A percentile compares a stretch with the other conserved stretches of the same genome.
phyloP scores from a whole-genome alignment of 2,888 invertebrate species.

The Nomada goodeniana region DNA sequence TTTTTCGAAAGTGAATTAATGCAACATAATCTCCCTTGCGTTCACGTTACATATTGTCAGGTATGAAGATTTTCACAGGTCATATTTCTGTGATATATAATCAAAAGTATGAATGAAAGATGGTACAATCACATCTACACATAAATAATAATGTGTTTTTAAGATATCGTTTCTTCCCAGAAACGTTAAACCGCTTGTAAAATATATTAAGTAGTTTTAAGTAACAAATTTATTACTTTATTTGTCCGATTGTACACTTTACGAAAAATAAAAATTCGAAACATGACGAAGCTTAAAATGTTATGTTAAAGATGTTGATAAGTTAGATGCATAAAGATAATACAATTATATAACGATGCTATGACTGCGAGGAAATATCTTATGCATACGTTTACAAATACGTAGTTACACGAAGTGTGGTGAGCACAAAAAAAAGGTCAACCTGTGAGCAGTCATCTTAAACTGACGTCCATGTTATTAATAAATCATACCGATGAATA shows the following conservation, averaged over 20 bases:
- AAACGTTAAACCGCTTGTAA: slow-evolving; percentile 43
- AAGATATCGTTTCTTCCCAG: slow-evolving; percentile 22
- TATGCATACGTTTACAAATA: slow-evolving; percentile 28
- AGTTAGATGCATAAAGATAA: slow-evolving; percentile 22
- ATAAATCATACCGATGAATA: slow-evolving; percentile 41
- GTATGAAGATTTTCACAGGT: slow-evolving; percentile 59
- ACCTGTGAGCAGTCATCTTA: slow-evolving; percentile 67
- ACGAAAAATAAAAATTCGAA: slow-evolving; percentile 26
- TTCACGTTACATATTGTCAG: slow-evolving; percentile 54
- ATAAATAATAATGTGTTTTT: slow-evolving; percentile 29
- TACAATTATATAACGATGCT: slow-evolving; percentile 38
- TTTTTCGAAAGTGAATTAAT: slow-evolving; percentile 37
- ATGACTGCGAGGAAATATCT: slow-evolving; percentile 50
- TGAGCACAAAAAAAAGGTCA: slow-evolving; percentile 67
- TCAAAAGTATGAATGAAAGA: slow-evolving; percentile 53
- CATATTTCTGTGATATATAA: slow-evolving; percentile 43
- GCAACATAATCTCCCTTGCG: slow-evolving; percentile 41
- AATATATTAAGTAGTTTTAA: slow-evolving; percentile 46
- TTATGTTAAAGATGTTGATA: slow-evolving; percentile 27
- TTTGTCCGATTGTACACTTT: slow-evolving; percentile 26
- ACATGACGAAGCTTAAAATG: slow-evolving; percentile 10
- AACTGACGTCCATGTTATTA: slow-evolving; percentile 45
- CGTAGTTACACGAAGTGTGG: slow-evolving; percentile 47
- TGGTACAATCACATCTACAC: slow-evolving; percentile 25
- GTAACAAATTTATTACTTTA: slow-evolving; percentile 38